These are phyloP conservation scores for Anthophora plumipes DNA, from an alignment of 2,888 invertebrate genomes.

Conservation along the genomic window DNA sequence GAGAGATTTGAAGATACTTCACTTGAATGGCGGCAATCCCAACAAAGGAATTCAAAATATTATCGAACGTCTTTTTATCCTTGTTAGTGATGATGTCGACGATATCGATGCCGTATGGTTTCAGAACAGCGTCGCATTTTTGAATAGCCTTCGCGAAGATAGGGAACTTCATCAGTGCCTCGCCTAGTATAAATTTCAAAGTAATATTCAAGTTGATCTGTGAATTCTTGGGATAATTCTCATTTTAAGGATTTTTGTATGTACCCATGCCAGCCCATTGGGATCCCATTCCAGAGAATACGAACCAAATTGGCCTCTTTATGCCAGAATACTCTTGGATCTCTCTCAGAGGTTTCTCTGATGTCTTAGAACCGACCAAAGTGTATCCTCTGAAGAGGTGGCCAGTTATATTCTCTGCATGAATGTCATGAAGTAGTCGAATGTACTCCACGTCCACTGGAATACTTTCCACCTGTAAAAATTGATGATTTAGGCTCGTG, in stretches of 20 bases:
- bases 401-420: constrained; percentile 85
- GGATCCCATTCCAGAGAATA: constrained; percentile 88
- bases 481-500: neutral
- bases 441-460: constrained; percentile 88
- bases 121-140: constrained; percentile 86
- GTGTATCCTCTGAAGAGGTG: constrained; percentile 92
- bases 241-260: neutral
- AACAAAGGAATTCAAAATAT: constrained; percentile 90
- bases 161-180: constrained; percentile 88
- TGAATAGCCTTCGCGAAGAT: constrained; percentile 88
- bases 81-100: constrained; percentile 87
- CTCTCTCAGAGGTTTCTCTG: constrained; percentile 84
- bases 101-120: constrained; percentile 88
- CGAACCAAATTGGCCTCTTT: constrained; percentile 92
- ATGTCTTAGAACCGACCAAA: constrained; percentile 84
- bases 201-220: neutral
- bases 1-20: constrained; percentile 30
- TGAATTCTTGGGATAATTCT: neutral
- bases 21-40: constrained; percentile 90
- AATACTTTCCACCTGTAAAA: constrained; percentile 84
- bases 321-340: constrained; percentile 88
- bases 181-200: constrained; percentile 85
- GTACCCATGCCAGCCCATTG: constrained; percentile 69
- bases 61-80: constrained; percentile 87
- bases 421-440: constrained; percentile 87